phyloP scores from a whole-genome alignment of 2,113 vertebrate species.

The Illadopsis cleaveri region DNA sequence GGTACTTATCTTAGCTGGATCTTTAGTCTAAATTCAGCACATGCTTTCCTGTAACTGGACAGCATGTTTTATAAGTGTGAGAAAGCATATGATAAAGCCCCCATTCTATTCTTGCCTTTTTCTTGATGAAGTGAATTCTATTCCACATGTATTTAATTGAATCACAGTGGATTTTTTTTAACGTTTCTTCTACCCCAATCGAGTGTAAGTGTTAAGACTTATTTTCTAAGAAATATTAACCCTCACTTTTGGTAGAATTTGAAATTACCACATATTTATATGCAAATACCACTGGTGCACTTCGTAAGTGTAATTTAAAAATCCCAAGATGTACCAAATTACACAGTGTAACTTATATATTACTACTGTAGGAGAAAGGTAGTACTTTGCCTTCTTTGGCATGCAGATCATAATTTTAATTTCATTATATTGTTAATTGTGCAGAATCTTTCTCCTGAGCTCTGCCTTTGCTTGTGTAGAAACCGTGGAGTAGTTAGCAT shows the following conservation, averaged over 20 bases:
- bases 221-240: not conserved
- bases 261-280: not conserved
- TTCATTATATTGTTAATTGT: not conserved
- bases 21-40: not conserved
- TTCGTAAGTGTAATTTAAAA: not conserved
- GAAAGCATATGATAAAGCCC: fast-evolving
- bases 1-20: not conserved
- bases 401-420: not conserved
- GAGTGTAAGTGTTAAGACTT: not conserved
- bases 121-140: not conserved
- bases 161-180: not conserved
- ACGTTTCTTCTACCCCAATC: not conserved
- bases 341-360: not conserved
- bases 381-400: not conserved
- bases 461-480: not conserved
- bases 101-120: not conserved
- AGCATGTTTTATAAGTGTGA: not conserved
- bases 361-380: not conserved
- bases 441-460: not conserved
- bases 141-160: not conserved
- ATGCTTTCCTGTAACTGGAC: not conserved
- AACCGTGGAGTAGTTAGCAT: not conserved
- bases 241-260: not conserved
- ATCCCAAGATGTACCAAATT: not conserved
- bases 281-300: not conserved